Percentiles rank a stretch among this genome's conserved stretches.
Evolutionary conservation across 1,140 invertebrate genomes (phyloP).

Genomic region (Cyclina sinensis): DNA sequence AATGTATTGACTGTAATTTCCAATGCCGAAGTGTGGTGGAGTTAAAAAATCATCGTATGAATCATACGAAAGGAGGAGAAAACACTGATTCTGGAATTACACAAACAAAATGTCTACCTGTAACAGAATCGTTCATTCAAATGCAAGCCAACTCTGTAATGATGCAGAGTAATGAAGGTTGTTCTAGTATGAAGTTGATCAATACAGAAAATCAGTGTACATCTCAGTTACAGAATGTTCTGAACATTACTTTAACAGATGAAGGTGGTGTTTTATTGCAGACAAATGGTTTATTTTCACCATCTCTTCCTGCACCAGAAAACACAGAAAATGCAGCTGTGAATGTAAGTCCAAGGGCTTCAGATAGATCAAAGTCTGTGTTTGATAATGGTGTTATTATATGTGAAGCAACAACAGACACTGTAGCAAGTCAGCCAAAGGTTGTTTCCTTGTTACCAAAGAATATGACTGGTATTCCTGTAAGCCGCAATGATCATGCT

Average conservation of each 20-base stretch:
- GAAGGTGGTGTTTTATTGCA: no score
- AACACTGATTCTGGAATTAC: no score
- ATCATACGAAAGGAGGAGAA: background rate
- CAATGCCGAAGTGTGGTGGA: conserved; percentile 41
- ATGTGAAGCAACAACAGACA: background rate
- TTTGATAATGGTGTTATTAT: background rate
- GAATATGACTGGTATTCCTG: background rate
- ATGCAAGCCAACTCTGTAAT: background rate
- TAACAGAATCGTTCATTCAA: background rate
- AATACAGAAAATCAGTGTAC: no score
- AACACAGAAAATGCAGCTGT: background rate
- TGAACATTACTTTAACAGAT: no score
- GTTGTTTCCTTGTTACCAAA: background rate
- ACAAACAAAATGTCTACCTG: no score
- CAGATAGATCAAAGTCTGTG: background rate
- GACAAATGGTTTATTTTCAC: no score
- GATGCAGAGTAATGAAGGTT: background rate
- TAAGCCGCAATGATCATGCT: background rate
- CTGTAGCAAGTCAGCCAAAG: background rate
- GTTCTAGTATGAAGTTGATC: background rate
- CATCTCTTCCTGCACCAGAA: no score
- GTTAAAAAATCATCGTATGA: conserved; percentile 37
- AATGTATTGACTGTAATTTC: conserved; percentile 50
- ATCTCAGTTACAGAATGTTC: no score
- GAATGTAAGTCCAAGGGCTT: background rate